phyloP scores from a whole-genome alignment of 2,888 invertebrate species.

The Pecten maximus region DNA sequence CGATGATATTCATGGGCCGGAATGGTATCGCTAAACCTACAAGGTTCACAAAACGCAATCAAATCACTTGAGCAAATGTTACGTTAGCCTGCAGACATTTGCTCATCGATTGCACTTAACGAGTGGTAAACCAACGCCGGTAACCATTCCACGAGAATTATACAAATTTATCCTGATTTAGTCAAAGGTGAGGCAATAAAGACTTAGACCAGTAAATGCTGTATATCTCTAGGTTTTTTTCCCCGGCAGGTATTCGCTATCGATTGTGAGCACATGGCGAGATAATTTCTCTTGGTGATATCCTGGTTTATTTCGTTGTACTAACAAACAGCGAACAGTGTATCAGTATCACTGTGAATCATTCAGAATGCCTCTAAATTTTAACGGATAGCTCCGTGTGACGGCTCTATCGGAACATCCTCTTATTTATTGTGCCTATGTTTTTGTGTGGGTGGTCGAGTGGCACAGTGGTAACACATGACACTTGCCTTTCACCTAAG shows the following conservation, averaged over 20 bases:
- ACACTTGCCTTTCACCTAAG: no score
- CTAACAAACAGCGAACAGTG: not conserved
- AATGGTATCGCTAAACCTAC: not conserved
- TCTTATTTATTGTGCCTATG: not conserved
- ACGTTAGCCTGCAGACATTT: not conserved
- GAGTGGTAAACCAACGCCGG: not conserved
- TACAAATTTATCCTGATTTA: slow-evolving; percentile 30
- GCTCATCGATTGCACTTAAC: not conserved
- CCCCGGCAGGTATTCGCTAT: not conserved
- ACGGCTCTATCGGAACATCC: not conserved
- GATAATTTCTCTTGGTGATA: not conserved
- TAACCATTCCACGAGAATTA: not conserved
- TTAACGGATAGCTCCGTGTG: not conserved
- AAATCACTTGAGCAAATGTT: not conserved
- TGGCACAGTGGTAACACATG: no score
- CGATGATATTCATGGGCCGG: not conserved
- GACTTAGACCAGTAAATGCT: not conserved
- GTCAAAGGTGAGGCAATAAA: slow-evolving; percentile 14
- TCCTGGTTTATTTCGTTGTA: not conserved
- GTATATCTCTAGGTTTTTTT: slow-evolving; percentile 28
- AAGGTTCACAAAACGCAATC: not conserved
- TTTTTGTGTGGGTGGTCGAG: no score
- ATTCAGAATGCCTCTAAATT: not conserved
- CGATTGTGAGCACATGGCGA: not conserved
- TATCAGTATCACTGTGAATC: not conserved